Base-by-base conservation (phyloP, 2,113 vertebrate genomes). In the Circaetus cinerascens region DNA sequence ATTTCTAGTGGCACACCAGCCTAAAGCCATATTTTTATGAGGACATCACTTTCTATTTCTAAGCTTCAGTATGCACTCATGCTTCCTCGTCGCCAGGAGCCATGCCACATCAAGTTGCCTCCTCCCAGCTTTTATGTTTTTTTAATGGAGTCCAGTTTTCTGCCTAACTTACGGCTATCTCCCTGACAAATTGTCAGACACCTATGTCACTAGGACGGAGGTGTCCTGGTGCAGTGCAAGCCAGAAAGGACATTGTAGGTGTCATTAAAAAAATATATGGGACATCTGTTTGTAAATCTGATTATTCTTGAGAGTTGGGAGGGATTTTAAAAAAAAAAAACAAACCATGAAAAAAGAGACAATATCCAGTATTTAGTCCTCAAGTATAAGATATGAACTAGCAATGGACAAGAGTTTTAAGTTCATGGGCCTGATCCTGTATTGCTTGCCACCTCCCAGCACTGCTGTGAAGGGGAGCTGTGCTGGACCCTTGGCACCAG, bases 11-110 rank as follows among this genome's bases (percentile, higher is more conserved):
- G 98, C 98, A 97, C 97, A 98, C 94, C 98, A 97, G 98, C 98
- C 98, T 97, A 71, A 80, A 98, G 98, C 98, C 97, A 98, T 98
- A 98, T 98, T 98, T 98, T 98, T 98, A 98, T 98, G 98, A 98
- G 98, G 98, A 98, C 98, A 98, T 98, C 98, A 98, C 98, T 98
- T 98, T 98, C 98, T 98, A 98, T 98, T 98, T 98, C 98, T 97
- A 98, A 98, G 98, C 98, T 98, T 95, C 97, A 97, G 97, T 96
- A 98, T 97, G 97, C 98, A 98, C 98, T 98, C 98, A 96, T 98
- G 98, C 98, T 98, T 98, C 97, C 97, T 95, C 94, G 95, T 96
- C 14, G 98, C 98, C 98, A 97, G 97, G 71, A 98, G 98, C 97
- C 96, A 97, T 95, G 98, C 98, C 98, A 97, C 97, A 98, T 98